phyloP scores from a whole-genome alignment of 2,113 vertebrate genomes.

The Limanda limanda region DNA sequence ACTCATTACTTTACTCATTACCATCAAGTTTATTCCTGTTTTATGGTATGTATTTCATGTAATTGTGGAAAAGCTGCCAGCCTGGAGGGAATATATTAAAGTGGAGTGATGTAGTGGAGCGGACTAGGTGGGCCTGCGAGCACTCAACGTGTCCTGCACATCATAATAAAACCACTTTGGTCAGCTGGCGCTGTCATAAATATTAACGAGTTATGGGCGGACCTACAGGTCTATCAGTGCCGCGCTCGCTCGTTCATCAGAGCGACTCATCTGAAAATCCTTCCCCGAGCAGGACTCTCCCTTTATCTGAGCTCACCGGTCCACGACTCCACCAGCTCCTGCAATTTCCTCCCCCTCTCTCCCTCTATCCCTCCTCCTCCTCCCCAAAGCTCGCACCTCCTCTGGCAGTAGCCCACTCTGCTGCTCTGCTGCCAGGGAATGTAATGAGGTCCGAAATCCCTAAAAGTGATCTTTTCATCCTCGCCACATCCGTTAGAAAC shows the following conservation, averaged over 20 bases:
- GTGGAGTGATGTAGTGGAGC: slow-evolving; percentile 18
- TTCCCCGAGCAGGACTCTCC: slow-evolving; percentile 62
- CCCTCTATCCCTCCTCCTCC: slow-evolving; percentile 17
- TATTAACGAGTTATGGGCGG: slow-evolving; percentile 67
- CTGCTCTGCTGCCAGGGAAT: slow-evolving; percentile 62
- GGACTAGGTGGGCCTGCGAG: slow-evolving; percentile 24
- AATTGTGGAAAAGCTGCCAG: slow-evolving; percentile 7
- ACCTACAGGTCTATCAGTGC: slow-evolving; percentile 68
- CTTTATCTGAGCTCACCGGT: slow-evolving; percentile 74
- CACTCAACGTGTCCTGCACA: slow-evolving; percentile 36
- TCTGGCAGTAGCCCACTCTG: slow-evolving; percentile 64
- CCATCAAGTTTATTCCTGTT: neutral
- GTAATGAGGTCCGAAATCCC: slow-evolving; percentile 53
- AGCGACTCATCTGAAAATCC: slow-evolving; percentile 72
- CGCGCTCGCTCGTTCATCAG: slow-evolving; percentile 67
- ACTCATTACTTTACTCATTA: slow-evolving; percentile 16
- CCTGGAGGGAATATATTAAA: slow-evolving; percentile 35
- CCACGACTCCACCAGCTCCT: slow-evolving; percentile 64
- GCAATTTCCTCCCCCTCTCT: slow-evolving; percentile 4
- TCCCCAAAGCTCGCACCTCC: slow-evolving; percentile 55
- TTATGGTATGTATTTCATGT: slow-evolving; percentile 27
- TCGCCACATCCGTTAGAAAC: slow-evolving; percentile 52
- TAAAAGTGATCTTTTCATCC: slow-evolving; percentile 69
- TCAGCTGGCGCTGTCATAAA: slow-evolving; percentile 67
- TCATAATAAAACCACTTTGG: slow-evolving; percentile 67